These are phyloP conservation scores for Lymantria monacha DNA, from an alignment of 2,888 invertebrate genomes.

Conservation along the genomic window DNA sequence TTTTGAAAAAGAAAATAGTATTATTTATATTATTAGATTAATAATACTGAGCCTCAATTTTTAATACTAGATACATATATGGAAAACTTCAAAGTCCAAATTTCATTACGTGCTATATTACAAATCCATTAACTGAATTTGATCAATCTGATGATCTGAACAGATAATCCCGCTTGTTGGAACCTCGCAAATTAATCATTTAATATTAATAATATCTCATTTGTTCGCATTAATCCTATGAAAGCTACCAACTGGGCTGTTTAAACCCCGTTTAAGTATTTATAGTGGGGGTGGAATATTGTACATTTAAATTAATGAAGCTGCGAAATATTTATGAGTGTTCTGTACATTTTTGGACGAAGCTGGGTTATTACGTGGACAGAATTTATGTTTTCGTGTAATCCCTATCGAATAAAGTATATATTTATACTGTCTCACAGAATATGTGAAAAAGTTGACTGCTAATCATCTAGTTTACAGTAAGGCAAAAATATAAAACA, in stretches of 20 bases:
- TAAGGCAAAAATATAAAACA: no score
- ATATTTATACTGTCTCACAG: no score
- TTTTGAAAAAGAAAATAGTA: no score
- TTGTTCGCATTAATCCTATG: conserved; percentile 44
- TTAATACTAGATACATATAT: no score
- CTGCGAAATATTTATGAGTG: conserved; percentile 45
- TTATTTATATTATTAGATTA: no score
- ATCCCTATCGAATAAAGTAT: neutral
- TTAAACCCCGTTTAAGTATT: conserved; percentile 29
- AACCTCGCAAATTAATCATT: conserved; percentile 39
- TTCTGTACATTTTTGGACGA: conserved; percentile 18
- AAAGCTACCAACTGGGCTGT: conserved; percentile 19
- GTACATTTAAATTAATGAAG: conserved; percentile 52
- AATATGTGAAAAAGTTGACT: no score
- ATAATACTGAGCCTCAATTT: no score
- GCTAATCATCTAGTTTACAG: no score
- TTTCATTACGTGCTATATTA: conserved; percentile 3
- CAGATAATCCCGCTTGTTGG: conserved; percentile 29
- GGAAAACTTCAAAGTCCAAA: neutral
- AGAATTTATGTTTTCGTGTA: conserved; percentile 1
- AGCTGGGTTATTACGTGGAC: conserved; percentile 9
- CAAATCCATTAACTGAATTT: conserved; percentile 20
- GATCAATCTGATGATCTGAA: conserved; percentile 25
- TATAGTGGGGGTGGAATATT: conserved; percentile 33
- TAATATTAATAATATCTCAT: conserved; percentile 50